phyloP scores from a whole-genome alignment of 2,797 vertebrate species.

The Takifugu ocellatus region DNA sequence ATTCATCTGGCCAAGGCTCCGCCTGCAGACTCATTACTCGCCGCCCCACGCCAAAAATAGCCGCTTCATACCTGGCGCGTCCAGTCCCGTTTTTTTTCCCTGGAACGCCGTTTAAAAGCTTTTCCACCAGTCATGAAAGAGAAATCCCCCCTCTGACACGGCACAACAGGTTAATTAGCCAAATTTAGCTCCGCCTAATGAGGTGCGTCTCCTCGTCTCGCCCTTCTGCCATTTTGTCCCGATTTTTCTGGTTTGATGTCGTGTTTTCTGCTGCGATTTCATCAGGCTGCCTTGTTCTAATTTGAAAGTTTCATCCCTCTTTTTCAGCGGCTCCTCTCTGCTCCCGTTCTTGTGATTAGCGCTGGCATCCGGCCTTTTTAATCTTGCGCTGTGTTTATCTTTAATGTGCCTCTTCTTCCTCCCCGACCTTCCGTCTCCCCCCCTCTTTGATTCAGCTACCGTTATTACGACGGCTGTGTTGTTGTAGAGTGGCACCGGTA shows the following conservation, averaged over 20 bases:
- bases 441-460: constrained; percentile 67
- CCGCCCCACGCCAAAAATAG: neutral
- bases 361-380: constrained; percentile 27
- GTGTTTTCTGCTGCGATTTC: constrained; percentile 56
- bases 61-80: neutral
- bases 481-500: constrained; percentile 76
- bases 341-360: constrained; percentile 44
- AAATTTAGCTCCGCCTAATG: constrained; percentile 35
- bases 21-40: constrained; percentile 22
- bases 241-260: constrained; percentile 55
- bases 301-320: constrained; percentile 50
- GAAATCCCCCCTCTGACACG: constrained; percentile 24
- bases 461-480: constrained; percentile 76
- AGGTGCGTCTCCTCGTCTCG: constrained; percentile 29
- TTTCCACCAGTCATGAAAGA: constrained; percentile 18
- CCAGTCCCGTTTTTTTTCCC: neutral
- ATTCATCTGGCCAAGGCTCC: constrained; percentile 45
- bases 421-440: constrained; percentile 29
- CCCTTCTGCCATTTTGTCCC: constrained; percentile 29
- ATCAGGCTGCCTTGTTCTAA: constrained; percentile 54
- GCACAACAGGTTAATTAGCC: constrained; percentile 36
- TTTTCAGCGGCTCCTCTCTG: constrained; percentile 20
- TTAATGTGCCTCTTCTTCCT: constrained; percentile 31
- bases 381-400: constrained; percentile 48
- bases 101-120: neutral